Evolutionary conservation across 2,888 invertebrate species (phyloP).

Genomic region (Drosophila quinaria): DNA sequence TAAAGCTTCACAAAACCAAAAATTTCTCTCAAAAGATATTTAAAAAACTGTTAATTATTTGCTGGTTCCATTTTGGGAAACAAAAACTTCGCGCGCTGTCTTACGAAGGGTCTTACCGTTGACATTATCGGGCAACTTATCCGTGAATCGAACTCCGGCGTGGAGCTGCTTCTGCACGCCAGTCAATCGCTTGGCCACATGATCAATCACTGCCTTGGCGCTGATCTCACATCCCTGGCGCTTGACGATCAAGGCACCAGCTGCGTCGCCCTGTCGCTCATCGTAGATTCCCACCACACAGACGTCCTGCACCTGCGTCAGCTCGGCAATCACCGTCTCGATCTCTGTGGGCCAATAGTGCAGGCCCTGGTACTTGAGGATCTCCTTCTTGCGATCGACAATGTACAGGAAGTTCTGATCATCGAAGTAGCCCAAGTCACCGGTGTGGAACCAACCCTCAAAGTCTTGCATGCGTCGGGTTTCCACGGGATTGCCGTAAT

Average conservation of each 20-base stretch:
- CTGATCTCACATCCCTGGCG: slow-evolving; percentile 49
- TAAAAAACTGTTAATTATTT: background rate
- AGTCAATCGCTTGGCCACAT: slow-evolving; percentile 63
- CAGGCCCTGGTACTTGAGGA: slow-evolving; percentile 78
- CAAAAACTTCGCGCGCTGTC: slow-evolving; percentile 58
- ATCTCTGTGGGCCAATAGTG: slow-evolving; percentile 83
- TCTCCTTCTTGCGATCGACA: slow-evolving; percentile 83
- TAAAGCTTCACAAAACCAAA: no score
- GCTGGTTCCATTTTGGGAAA: slow-evolving; percentile 2
- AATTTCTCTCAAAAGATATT: no score
- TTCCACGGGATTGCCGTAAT: slow-evolving; percentile 75
- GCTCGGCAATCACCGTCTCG: slow-evolving; percentile 71
- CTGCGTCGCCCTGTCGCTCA: slow-evolving; percentile 66
- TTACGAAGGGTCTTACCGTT: slow-evolving; percentile 74
- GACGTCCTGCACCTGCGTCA: slow-evolving; percentile 73
- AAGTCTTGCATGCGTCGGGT: slow-evolving; percentile 69
- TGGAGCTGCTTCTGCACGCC: slow-evolving; percentile 70
- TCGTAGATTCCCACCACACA: slow-evolving; percentile 82
- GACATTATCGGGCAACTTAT: slow-evolving; percentile 70
- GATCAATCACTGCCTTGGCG: slow-evolving; percentile 45
- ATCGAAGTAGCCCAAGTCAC: slow-evolving; percentile 84
- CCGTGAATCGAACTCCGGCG: slow-evolving; percentile 75
- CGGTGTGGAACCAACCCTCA: slow-evolving; percentile 82
- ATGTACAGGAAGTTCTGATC: slow-evolving; percentile 77
- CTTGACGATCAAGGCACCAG: slow-evolving; percentile 79